phyloP scores from a whole-genome alignment of 2,113 vertebrate species.

The Festucalex cinctus region DNA sequence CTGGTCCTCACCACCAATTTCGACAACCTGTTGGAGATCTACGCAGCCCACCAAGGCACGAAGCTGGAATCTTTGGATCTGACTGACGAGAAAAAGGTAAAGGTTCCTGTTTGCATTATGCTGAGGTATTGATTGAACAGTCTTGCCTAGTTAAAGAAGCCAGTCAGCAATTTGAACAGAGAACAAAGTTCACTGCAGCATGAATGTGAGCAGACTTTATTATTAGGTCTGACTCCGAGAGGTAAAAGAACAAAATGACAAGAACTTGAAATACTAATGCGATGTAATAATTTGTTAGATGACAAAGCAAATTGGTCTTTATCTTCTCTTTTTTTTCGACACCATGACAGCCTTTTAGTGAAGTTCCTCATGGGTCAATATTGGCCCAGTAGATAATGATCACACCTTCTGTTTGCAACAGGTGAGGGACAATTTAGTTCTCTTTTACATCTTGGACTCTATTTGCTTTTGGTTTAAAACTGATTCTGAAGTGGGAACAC shows the following conservation, averaged over 20 bases:
- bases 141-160: not conserved
- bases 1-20: conserved; percentile 95
- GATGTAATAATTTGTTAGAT: not conserved
- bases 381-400: conserved; percentile 1
- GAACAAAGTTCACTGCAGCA: conserved; percentile 37
- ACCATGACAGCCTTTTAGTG: not conserved
- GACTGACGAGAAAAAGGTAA: conserved; percentile 93
- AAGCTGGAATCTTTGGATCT: conserved; percentile 92
- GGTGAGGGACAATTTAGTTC: conserved; percentile 34
- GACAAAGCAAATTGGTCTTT: not conserved
- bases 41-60: conserved; percentile 87
- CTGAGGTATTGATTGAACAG: conserved; percentile 19
- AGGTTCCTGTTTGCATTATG: not conserved
- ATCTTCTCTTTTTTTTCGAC: not conserved
- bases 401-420: conserved; percentile 26
- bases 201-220: not conserved
- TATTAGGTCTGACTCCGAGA: not conserved
- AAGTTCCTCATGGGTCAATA: conserved; percentile 10
- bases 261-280: not conserved
- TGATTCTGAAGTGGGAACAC: not conserved
- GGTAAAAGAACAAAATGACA: not conserved
- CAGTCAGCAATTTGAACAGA: conserved; percentile 20
- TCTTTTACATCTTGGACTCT: conserved; percentile 46
- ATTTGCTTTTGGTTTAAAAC: conserved; percentile 41
- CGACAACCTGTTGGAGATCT: conserved; percentile 92